Evolutionary conservation across 1,140 invertebrate genomes (phyloP).

Genomic region (Leptopilina clavipes): DNA sequence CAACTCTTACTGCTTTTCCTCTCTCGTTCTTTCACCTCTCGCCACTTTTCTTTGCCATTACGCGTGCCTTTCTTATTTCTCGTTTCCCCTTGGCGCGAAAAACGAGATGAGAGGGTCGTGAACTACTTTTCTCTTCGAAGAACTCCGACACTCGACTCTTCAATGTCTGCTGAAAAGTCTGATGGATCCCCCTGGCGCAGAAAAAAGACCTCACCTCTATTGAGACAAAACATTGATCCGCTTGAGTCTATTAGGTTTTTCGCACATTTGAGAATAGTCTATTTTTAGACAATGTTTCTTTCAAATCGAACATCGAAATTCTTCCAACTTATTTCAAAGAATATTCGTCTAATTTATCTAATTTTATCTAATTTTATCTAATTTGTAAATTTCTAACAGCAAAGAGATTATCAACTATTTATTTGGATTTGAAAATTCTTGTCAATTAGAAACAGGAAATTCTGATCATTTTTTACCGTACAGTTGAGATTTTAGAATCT

Average conservation of each 20-base stretch:
- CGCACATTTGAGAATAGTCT: background rate
- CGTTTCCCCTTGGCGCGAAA: slow-evolving; percentile 15
- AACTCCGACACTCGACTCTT: slow-evolving; percentile 19
- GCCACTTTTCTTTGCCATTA: background rate
- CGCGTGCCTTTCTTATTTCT: slow-evolving; percentile 20
- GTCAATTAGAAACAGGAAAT: no score
- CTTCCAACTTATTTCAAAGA: no score
- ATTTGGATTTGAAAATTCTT: no score
- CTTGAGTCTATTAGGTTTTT: background rate
- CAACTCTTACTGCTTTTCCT: background rate
- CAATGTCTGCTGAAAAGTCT: slow-evolving; percentile 22
- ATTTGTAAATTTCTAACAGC: no score
- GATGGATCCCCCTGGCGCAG: background rate
- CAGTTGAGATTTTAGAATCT: no score
- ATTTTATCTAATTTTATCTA: no score
- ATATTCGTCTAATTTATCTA: no score
- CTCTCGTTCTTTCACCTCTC: background rate
- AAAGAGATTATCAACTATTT: no score
- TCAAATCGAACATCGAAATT: no score
- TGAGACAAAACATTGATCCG: slow-evolving; percentile 30
- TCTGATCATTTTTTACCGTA: no score
- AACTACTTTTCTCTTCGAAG: slow-evolving; percentile 27
- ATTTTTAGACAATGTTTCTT: no score
- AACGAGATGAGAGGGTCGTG: slow-evolving; percentile 28
- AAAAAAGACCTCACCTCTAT: background rate